These are phyloP conservation scores for Zaprionus africanus DNA, from an alignment of 1,140 invertebrate species.

Conservation along the genomic window DNA sequence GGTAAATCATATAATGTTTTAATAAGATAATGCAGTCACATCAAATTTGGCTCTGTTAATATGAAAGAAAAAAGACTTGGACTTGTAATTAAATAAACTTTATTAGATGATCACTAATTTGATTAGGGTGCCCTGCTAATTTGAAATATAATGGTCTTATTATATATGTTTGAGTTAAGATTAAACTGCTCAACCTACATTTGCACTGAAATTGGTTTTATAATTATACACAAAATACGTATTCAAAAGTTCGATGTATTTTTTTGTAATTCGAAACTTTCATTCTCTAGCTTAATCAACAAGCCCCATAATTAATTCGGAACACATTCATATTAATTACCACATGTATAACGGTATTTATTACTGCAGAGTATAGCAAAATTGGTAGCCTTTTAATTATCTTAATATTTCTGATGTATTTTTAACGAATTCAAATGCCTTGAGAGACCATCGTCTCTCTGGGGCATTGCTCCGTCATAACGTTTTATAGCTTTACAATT, in stretches of 20 bases:
- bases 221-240: not conserved
- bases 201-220: not conserved
- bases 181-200: too few relatives aligned
- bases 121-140: too few relatives aligned
- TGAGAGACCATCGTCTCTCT: not conserved
- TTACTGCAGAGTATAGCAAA: not conserved
- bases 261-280: not conserved
- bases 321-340: not conserved
- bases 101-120: too few relatives aligned
- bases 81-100: too few relatives aligned
- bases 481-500: slow-evolving; percentile 7
- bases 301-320: not conserved
- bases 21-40: too few relatives aligned
- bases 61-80: too few relatives aligned
- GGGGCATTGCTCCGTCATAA: not conserved
- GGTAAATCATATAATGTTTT: too few relatives aligned
- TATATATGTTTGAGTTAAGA: too few relatives aligned
- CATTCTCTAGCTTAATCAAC: not conserved
- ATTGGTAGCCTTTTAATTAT: not conserved
- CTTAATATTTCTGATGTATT: not conserved
- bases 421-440: not conserved
- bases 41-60: too few relatives aligned
- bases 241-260: too few relatives aligned
- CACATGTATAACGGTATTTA: not conserved
- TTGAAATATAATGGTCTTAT: too few relatives aligned